These are phyloP conservation scores for Syngnathus rostellatus DNA, from an alignment of 2,797 vertebrate genomes.

Conservation along the genomic window DNA sequence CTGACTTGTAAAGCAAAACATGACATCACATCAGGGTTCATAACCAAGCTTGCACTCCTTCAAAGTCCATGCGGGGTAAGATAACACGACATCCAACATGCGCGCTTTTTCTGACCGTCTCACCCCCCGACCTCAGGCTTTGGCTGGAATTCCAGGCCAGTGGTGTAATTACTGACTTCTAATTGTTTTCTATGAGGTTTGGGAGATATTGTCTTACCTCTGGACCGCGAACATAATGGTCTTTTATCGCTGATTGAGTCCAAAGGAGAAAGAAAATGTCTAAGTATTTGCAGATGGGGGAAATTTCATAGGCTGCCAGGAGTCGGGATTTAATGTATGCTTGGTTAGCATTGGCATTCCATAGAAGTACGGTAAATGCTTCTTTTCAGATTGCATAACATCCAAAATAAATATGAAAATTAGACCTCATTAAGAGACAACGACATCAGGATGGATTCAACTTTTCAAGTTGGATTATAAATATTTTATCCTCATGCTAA, in stretches of 20 bases:
- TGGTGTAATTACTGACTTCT: constrained; percentile 58
- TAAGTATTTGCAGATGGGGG: constrained; percentile 65
- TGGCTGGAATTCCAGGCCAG: constrained; percentile 47
- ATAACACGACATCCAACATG: constrained; percentile 44
- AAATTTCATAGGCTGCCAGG: constrained; percentile 58
- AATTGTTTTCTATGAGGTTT: constrained; percentile 64
- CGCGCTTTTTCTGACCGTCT: constrained; percentile 27
- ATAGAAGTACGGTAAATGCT: constrained; percentile 31
- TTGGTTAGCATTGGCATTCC: constrained; percentile 47
- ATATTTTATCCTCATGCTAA: neutral
- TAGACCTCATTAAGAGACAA: constrained; percentile 39
- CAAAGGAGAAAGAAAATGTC: constrained; percentile 24
- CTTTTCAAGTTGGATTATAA: neutral
- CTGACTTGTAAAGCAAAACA: constrained; percentile 47
- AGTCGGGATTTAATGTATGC: constrained; percentile 58
- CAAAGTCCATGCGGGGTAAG: constrained; percentile 28
- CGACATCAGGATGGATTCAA: constrained; percentile 7
- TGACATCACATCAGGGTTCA: constrained; percentile 49
- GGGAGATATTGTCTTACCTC: constrained; percentile 60
- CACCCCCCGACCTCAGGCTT: constrained; percentile 29
- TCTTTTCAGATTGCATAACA: constrained; percentile 47
- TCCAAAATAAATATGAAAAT: constrained; percentile 46
- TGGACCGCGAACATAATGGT: constrained; percentile 51
- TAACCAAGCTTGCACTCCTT: constrained; percentile 33
- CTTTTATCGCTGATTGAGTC: constrained; percentile 63